Evolutionary conservation across 2,797 vertebrate genomes (phyloP).

Genomic region (Sparus aurata): DNA sequence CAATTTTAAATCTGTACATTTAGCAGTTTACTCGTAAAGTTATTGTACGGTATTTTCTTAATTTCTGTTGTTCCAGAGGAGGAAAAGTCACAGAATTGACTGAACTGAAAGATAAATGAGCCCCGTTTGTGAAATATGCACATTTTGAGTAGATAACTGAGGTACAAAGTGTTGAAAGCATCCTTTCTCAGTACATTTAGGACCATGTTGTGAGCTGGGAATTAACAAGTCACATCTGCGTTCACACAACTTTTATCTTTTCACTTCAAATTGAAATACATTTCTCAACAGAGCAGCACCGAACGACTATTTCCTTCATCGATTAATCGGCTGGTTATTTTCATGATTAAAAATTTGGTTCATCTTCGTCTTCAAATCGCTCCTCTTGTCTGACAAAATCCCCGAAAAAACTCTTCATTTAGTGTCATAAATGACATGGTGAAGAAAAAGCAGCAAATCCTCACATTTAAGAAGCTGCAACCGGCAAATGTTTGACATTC

Average conservation of each 20-base stretch:
- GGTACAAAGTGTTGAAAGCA: conserved; percentile 58
- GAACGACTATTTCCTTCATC: too few species aligned
- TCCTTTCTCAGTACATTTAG: conserved; percentile 23
- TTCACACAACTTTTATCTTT: neutral
- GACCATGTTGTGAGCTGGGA: conserved; percentile 40
- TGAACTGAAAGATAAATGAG: conserved; percentile 37
- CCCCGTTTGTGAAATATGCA: conserved; percentile 3
- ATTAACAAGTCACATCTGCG: conserved; percentile 11
- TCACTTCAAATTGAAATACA: neutral
- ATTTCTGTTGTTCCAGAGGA: neutral
- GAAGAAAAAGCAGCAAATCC: too few species aligned
- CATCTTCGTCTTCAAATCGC: too few species aligned
- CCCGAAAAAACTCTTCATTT: too few species aligned
- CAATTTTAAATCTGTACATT: conserved; percentile 1
- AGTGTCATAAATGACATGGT: too few species aligned
- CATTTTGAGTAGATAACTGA: conserved; percentile 46
- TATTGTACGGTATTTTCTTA: neutral
- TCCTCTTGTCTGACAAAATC: too few species aligned
- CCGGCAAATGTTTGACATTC: too few species aligned
- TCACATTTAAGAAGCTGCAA: too few species aligned
- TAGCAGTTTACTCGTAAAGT: neutral
- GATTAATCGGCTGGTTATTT: too few species aligned
- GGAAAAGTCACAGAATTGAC: conserved; percentile 2
- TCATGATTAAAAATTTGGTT: too few species aligned
- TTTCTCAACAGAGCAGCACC: neutral